Evolutionary conservation across 2,113 vertebrate genomes (phyloP).

Genomic region (Phalacrocorax brasilianus): DNA sequence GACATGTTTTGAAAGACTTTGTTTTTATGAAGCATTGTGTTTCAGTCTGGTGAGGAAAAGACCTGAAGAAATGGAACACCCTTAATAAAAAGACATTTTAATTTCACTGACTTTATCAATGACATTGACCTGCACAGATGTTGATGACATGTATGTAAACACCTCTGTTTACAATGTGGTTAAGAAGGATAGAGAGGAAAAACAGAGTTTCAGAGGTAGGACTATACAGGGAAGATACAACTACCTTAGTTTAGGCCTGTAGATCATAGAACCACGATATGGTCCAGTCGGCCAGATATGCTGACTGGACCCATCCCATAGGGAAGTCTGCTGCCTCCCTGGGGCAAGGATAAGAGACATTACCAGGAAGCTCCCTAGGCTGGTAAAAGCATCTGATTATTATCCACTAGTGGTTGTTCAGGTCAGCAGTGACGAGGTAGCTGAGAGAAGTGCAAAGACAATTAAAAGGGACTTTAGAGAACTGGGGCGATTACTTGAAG

Average conservation of each 20-base stretch:
- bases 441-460: too few species aligned
- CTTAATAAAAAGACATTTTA: slow-evolving; percentile 17
- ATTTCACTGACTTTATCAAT: slow-evolving; percentile 3
- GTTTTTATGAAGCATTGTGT: not conserved
- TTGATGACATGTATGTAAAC: not conserved
- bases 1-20: not conserved
- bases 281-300: too few species aligned
- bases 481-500: too few species aligned
- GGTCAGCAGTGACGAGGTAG: too few species aligned
- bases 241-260: not conserved
- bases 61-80: not conserved
- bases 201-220: not conserved
- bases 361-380: too few species aligned
- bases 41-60: not conserved
- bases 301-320: too few species aligned
- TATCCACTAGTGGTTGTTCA: too few species aligned
- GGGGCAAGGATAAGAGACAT: too few species aligned
- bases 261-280: not conserved
- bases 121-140: not conserved
- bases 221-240: not conserved
- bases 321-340: too few species aligned
- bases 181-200: not conserved
- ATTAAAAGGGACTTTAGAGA: too few species aligned
- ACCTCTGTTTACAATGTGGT: not conserved
- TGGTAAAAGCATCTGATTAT: too few species aligned